Conservation (phyloP, 2,888 invertebrate species). For the Ennomos fuscantarius region DNA sequence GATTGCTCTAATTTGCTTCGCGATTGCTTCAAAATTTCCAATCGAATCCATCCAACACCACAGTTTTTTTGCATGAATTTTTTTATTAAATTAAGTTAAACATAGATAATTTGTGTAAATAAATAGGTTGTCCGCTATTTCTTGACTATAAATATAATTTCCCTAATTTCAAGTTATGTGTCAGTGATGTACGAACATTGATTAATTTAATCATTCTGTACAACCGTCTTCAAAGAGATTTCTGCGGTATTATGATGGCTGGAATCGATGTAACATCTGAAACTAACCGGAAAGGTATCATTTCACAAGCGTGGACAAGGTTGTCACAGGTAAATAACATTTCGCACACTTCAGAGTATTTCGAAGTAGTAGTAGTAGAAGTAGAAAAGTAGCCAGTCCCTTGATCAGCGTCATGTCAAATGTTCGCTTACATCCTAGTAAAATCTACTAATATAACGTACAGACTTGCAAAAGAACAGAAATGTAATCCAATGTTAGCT, state of each 20-base stretch:
- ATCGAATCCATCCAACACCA: slow-evolving; percentile 26
- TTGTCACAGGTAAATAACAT: slow-evolving; percentile 86
- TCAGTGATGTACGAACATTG: slow-evolving; percentile 49
- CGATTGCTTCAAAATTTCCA: slow-evolving; percentile 25
- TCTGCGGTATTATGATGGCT: slow-evolving; percentile 85
- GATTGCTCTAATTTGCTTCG: too few species aligned
- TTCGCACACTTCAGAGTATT: slow-evolving; percentile 10
- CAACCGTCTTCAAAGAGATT: slow-evolving; percentile 40
- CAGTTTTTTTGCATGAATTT: slow-evolving; percentile 18
- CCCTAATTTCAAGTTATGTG: slow-evolving; percentile 11
- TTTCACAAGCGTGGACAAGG: slow-evolving; percentile 88
- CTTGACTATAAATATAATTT: slow-evolving; percentile 16
- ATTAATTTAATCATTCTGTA: slow-evolving; percentile 14
- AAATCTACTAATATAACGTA: background rate
- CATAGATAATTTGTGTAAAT: slow-evolving; percentile 17
- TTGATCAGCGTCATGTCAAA: slow-evolving; percentile 14
- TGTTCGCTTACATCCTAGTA: background rate
- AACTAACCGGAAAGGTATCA: slow-evolving; percentile 84
- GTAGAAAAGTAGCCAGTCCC: slow-evolving; percentile 3
- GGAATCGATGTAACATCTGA: slow-evolving; percentile 88
- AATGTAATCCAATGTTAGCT: too few species aligned
- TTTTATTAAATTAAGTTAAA: background rate
- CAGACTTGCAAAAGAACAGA: too few species aligned
- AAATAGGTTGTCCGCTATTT: slow-evolving; percentile 12
- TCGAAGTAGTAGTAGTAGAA: too few species aligned